Evolutionary conservation across 2,113 vertebrate genomes (phyloP), one percentile per base, ranked within the genome.

Genomic region (Benitochromis conjunctus): DNA sequence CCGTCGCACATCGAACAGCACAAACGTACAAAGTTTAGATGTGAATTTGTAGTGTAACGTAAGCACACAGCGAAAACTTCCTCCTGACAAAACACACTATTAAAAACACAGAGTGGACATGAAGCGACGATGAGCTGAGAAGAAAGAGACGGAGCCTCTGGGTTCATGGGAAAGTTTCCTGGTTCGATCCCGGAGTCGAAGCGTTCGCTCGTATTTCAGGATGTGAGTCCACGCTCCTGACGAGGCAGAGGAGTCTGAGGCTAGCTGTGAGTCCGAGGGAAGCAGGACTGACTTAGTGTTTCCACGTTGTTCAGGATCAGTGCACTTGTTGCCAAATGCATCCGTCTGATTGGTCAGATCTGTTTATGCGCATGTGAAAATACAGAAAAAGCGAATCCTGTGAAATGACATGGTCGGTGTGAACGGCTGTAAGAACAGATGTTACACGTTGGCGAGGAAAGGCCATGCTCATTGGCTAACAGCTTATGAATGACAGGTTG

Each of bases 391-490:
- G n/a, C 2, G 60, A 64, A 64, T n/a, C 57, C 9, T 62, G 58
- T 62, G 58, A 62, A 62, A 34, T 0, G 16, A 6, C 54, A 3
- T 0, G 10, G 0, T 0, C 6, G 58, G 11, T 2, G 31, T 36
- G 58, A 64, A 64, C 18, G 31, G n/a, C 6, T 38, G 60, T 3
- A 9, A 38, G 60, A 10, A 64, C 60, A 0, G 31, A 11, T 5
- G 3, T 31, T 31, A 31, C 5, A 5, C 4, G 41, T 41, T 2
- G 10, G 10, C 11, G 38, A 12, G 38, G 11, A 41, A 11, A 41
- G 38, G 31, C 55, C 14, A 13, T 69, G 64, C 38, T 69, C 12
- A 9, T 18, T 48, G 41, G 41, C 3, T 29, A 18, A 43, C n/a
- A 43, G 12, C 64, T 69, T 9, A 14, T 29, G 41, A 71, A 14